These are phyloP conservation scores for Lasius fuliginosus DNA, from an alignment of 2,888 invertebrate genomes.

Conservation along the genomic window DNA sequence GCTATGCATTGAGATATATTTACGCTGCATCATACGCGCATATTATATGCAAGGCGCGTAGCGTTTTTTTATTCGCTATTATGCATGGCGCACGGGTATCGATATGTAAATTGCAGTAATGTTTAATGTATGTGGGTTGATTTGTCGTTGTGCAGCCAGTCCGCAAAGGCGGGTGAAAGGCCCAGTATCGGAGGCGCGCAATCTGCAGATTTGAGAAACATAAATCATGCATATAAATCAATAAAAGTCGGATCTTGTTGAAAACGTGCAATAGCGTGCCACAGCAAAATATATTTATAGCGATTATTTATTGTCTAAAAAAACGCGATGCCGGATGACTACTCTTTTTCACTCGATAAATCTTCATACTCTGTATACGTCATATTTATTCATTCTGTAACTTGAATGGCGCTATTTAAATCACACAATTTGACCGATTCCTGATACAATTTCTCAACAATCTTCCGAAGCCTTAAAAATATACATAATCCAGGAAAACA, in stretches of 20 bases:
- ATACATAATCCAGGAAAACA: background rate
- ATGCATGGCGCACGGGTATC: constrained; percentile 47
- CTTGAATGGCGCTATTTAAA: background rate
- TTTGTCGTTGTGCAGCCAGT: constrained; percentile 63
- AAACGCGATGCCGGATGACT: background rate
- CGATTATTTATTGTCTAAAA: background rate
- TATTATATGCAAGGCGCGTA: background rate
- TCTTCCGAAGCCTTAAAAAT: background rate
- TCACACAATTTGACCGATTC: background rate
- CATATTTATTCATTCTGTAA: too few species aligned
- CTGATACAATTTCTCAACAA: background rate
- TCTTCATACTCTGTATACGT: background rate
- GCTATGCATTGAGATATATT: background rate
- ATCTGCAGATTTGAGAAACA: constrained; percentile 31
- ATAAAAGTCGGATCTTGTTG: constrained; percentile 6
- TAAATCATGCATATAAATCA: background rate
- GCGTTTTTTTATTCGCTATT: constrained; percentile 1
- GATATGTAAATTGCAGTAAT: constrained; percentile 72
- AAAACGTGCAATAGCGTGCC: background rate
- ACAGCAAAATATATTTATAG: background rate
- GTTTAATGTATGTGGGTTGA: constrained; percentile 72
- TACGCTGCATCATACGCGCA: background rate
- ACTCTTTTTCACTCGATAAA: background rate
- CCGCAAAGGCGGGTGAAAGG: constrained; percentile 64
- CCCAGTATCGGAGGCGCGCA: background rate